These are phyloP conservation scores for Sebastes kiyomatsui DNA, from an alignment of 2,797 vertebrate species.

Conservation along the genomic window DNA sequence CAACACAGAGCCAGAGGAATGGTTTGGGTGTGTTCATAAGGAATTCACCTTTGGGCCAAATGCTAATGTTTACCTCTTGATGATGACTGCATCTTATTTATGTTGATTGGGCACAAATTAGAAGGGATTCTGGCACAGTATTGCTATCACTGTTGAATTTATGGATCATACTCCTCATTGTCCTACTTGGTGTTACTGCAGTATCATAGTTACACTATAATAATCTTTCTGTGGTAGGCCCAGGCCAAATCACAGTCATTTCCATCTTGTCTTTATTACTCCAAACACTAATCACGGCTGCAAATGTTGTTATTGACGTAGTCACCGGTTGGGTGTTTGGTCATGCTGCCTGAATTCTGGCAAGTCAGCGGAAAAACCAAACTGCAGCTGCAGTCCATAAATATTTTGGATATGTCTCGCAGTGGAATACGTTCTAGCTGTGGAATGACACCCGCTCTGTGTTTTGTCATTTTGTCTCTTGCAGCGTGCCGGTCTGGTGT, in stretches of 20 bases:
- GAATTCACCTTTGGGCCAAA: constrained; percentile 17
- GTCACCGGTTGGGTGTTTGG: constrained; percentile 33
- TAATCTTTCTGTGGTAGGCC: background rate
- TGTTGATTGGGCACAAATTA: background rate
- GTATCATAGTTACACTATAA: background rate
- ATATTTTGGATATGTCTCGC: constrained; percentile 49
- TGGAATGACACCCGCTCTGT: constrained; percentile 38
- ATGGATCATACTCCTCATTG: background rate
- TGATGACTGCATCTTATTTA: background rate
- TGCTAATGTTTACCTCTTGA: background rate
- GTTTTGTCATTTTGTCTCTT: constrained; percentile 13
- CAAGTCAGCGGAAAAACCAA: constrained; percentile 45
- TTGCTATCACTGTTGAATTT: background rate
- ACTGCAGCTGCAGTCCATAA: constrained; percentile 70
- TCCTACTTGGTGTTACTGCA: background rate
- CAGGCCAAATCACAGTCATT: background rate
- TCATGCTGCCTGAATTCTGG: constrained; percentile 41
- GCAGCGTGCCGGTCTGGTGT: constrained; percentile 10
- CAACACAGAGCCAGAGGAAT: constrained; percentile 24
- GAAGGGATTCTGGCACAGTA: background rate
- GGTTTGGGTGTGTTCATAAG: constrained; percentile 33
- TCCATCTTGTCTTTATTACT: background rate
- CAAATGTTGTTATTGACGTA: constrained; percentile 16
- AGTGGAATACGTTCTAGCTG: constrained; percentile 44
- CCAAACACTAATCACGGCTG: background rate